A percentile compares a stretch with the other conserved stretches of the same genome.
These are phyloP conservation scores for Dryobates pubescens DNA, from an alignment of 2,797 vertebrate genomes.

Conservation along the genomic window DNA sequence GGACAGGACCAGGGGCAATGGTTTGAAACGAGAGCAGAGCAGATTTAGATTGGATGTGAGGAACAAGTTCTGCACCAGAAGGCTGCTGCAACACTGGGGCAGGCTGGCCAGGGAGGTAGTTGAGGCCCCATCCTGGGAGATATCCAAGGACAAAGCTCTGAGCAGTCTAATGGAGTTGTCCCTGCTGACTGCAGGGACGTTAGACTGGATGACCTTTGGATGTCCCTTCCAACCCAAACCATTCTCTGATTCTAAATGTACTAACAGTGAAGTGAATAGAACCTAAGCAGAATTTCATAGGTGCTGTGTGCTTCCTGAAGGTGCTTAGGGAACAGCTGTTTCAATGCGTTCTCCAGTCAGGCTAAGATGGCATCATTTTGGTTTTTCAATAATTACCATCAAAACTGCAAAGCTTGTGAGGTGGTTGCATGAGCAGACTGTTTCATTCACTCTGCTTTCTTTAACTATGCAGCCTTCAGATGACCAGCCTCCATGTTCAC, in stretches of 20 bases:
- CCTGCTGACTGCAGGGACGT: too few species aligned
- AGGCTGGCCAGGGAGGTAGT: too few species aligned
- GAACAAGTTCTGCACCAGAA: too few species aligned
- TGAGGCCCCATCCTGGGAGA: too few species aligned
- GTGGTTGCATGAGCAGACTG: conserved; percentile 91
- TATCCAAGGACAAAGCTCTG: too few species aligned
- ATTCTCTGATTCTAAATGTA: neutral
- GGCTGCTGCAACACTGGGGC: too few species aligned
- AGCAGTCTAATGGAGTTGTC: too few species aligned
- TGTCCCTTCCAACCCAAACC: too few species aligned
- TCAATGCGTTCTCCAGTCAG: neutral
- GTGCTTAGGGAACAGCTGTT: neutral
- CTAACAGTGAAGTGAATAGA: neutral
- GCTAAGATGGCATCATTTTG: neutral
- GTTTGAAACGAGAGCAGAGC: too few species aligned
- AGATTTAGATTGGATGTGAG: too few species aligned
- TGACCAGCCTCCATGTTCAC: conserved; percentile 87
- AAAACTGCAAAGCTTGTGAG: conserved; percentile 94
- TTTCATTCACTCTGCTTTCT: conserved; percentile 79
- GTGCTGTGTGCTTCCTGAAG: neutral
- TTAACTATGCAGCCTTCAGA: conserved; percentile 83
- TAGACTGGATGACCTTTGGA: too few species aligned
- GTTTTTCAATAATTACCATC: conserved; percentile 80
- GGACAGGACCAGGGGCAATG: too few species aligned
- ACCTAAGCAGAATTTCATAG: neutral